Percentiles rank a stretch among this genome's conserved stretches.
phyloP scores from a whole-genome alignment of 2,113 vertebrate genomes.

The Lasiurus borealis region DNA sequence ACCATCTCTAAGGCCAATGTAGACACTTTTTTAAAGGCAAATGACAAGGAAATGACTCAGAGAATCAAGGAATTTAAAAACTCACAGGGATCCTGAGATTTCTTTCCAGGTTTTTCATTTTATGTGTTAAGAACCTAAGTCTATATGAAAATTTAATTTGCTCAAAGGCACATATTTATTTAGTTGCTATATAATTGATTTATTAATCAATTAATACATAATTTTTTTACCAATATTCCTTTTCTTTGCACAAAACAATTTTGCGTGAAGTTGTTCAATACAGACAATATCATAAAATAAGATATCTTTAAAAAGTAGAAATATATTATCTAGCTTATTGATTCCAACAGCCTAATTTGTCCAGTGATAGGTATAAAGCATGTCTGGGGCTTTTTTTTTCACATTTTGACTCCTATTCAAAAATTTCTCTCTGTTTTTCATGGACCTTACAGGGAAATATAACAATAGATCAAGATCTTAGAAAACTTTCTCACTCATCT shows the following conservation, averaged over 20 bases:
- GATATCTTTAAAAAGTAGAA: background rate
- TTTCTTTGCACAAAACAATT: background rate
- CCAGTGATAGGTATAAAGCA: background rate
- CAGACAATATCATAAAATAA: background rate
- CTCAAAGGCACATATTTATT: background rate
- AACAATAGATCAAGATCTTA: background rate
- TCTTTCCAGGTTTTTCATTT: background rate
- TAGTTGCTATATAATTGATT: background rate
- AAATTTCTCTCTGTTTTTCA: background rate
- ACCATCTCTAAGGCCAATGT: background rate
- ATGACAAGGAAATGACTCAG: slow-evolving; percentile 25
- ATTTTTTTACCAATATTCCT: background rate
- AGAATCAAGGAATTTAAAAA: slow-evolving; percentile 19
- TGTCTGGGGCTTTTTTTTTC: background rate
- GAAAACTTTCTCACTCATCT: background rate
- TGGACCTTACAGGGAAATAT: background rate
- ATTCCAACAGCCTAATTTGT: background rate
- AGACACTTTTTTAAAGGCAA: background rate
- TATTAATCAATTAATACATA: background rate
- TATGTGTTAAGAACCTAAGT: background rate
- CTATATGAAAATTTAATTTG: background rate
- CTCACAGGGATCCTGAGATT: background rate
- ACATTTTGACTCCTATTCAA: background rate
- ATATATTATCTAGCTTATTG: background rate
- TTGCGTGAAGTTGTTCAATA: background rate